Evolutionary conservation across 2,888 invertebrate species (phyloP), one percentile per base, ranked within the genome.

Genomic region (Chorisops tibialis): DNA sequence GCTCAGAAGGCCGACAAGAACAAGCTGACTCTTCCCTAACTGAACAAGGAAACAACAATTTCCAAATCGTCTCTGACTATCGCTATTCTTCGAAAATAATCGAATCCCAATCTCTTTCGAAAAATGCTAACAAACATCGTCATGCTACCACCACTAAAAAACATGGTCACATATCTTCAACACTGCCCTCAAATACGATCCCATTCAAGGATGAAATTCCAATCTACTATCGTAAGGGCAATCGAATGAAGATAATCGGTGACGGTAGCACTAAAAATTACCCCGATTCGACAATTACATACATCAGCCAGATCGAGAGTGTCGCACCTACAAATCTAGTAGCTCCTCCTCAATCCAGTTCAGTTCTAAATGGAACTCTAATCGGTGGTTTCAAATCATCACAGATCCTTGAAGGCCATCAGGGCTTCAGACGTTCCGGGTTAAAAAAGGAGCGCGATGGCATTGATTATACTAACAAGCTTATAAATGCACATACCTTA

Each of bases 261-360:
- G 9, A 35, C 30, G 9, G 7, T 5, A 30, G 30, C 5, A 50
- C 50, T n/a, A 30, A 14, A n/a, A 9, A 24, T 9, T 16, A n/a
- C n/a, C 50, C 30, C 11, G 52, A 54, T 22, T 54, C 52, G 24
- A 39, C 52, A n/a, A 54, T 54, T 4, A 41, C 39, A 22, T 54
- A 54, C 22, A 41, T 54, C 2, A 21, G 11, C 4, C 19, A 37
- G n/a, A 38, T 54, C 21, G 41, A 50, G 30, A 24, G 50, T n/a
- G 16, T 35, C 5, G 22, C 21, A 9, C 11, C 38, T 2, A 19
- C 18, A 35, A 12, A 9, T 18, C n/a, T 21, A 48, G 22, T 22
- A 11, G 18, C 19, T 12, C 7, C 16, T 1, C 18, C 19, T 12
- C 18, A 21, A 48, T n/a, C 24, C 2, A 6, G n/a, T 11, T 22